Evolutionary conservation across 2,113 vertebrate species (phyloP).

Genomic region (Ammodytes marinus): DNA sequence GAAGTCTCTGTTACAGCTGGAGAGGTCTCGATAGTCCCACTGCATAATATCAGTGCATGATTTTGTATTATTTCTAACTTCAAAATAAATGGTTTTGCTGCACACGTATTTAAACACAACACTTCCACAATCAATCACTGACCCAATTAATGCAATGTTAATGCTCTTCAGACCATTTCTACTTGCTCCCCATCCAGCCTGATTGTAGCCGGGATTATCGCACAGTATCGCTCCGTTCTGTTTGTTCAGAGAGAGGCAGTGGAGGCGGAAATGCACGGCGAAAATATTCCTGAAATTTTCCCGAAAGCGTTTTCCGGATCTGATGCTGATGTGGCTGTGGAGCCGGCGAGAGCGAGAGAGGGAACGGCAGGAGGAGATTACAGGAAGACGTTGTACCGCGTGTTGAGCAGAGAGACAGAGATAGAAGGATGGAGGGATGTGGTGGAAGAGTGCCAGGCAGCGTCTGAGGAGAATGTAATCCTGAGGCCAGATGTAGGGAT

Average conservation of each 20-base stretch:
- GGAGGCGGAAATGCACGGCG: neutral
- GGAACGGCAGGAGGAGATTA: constrained; percentile 47
- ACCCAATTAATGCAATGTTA: too few relatives aligned
- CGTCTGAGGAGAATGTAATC: constrained; percentile 8
- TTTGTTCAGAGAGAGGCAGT: constrained; percentile 64
- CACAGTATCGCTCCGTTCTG: constrained; percentile 80
- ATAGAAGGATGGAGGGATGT: constrained; percentile 64
- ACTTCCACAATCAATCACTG: too few relatives aligned
- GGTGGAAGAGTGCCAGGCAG: constrained; percentile 31
- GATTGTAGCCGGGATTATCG: constrained; percentile 32
- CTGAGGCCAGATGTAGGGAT: neutral
- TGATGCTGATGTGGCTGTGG: neutral
- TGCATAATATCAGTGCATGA: too few relatives aligned
- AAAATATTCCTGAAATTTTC: neutral
- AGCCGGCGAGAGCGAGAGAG: neutral
- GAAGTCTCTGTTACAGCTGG: too few relatives aligned
- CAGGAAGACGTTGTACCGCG: constrained; percentile 68
- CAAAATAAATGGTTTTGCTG: too few relatives aligned
- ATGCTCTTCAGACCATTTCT: too few relatives aligned
- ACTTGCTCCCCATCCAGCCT: too few relatives aligned
- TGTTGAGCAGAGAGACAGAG: constrained; percentile 71
- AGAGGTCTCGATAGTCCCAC: too few relatives aligned
- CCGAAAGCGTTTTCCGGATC: too few relatives aligned
- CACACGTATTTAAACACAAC: too few relatives aligned
- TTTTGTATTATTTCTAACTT: too few relatives aligned